Conservation (phyloP, 2,113 vertebrate genomes). For the Ranitomeya variabilis region DNA sequence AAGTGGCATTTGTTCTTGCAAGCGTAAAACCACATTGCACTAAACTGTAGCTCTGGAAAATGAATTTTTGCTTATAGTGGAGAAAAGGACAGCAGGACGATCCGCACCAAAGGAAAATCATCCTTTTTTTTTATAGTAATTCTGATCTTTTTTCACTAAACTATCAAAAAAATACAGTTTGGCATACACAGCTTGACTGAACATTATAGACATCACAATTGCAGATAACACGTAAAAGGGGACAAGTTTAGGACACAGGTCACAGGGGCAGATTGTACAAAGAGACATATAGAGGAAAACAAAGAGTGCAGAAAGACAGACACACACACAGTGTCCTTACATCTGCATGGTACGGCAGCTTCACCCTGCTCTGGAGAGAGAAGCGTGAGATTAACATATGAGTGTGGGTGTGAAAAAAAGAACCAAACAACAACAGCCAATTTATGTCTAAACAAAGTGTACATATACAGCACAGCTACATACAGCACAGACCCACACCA, state of each 20-base stretch:
- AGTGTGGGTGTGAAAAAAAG: slow-evolving; percentile 47
- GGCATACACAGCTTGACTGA: not conserved
- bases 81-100: not conserved
- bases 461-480: not conserved
- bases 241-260: slow-evolving; percentile 22
- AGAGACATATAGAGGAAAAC: slow-evolving; percentile 62
- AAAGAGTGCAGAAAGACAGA: slow-evolving; percentile 63
- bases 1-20: not conserved
- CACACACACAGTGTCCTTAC: slow-evolving; percentile 73
- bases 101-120: not conserved
- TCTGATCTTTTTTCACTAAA: not conserved
- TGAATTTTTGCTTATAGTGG: not conserved
- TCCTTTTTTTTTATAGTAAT: not conserved
- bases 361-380: slow-evolving; percentile 81
- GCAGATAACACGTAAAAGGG: slow-evolving; percentile 6
- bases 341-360: slow-evolving; percentile 80
- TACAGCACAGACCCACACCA: slow-evolving; percentile 5
- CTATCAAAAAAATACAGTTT: not conserved
- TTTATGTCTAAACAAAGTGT: not conserved
- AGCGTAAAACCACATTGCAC: not conserved
- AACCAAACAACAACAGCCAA: not conserved
- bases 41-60: not conserved
- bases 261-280: slow-evolving; percentile 58
- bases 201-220: slow-evolving; percentile 6
- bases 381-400: slow-evolving; percentile 60